Conservation (phyloP, 2,888 invertebrate genomes). For the Shargacucullia verbasci region DNA sequence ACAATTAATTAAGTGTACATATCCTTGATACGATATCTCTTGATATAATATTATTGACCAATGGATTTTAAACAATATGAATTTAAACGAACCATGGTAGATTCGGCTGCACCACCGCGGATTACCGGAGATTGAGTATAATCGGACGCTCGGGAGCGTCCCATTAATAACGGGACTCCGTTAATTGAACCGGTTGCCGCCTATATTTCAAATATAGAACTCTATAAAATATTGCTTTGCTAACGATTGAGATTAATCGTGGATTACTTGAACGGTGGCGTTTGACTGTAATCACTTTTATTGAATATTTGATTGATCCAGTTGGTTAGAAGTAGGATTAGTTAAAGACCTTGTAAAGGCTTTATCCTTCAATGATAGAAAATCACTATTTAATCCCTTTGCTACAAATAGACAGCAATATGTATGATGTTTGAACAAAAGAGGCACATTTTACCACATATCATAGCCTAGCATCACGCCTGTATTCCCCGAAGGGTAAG, state of each 20-base stretch:
- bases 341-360: no score
- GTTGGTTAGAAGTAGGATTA: not conserved
- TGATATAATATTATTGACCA: no score
- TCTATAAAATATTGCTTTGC: conserved; percentile 62
- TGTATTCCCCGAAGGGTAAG: no score
- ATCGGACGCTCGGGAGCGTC: conserved; percentile 80
- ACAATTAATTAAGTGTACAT: no score
- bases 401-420: no score
- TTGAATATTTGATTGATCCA: conserved; percentile 38
- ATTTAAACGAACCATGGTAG: conserved; percentile 52
- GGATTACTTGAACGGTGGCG: conserved; percentile 50
- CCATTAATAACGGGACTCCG: conserved; percentile 85
- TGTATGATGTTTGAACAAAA: no score
- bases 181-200: conserved; percentile 84
- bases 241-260: conserved; percentile 59
- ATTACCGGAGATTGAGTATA: conserved; percentile 87
- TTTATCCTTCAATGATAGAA: no score
- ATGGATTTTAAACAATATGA: conserved; percentile 7
- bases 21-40: no score
- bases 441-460: no score
- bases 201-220: conserved; percentile 83
- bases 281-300: conserved; percentile 32
- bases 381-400: no score
- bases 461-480: no score
- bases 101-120: conserved; percentile 72